Evolutionary conservation across 2,113 vertebrate species (phyloP), one percentile per base, ranked within the genome.

Genomic region (Pithys albifrons): DNA sequence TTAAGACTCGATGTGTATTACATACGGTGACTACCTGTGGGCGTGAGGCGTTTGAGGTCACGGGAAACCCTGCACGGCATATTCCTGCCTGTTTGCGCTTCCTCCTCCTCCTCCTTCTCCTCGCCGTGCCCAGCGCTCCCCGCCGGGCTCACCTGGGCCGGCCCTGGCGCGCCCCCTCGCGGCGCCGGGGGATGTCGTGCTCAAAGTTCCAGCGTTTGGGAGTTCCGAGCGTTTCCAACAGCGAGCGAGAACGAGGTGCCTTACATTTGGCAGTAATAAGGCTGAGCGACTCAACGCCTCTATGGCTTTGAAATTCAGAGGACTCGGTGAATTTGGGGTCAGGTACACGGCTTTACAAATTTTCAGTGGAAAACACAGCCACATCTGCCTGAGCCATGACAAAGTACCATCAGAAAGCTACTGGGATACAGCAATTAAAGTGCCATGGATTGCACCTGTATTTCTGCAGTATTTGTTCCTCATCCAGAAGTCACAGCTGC

Each of bases 141-240:
- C 16, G 24, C 28, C 33, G 15, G 20, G 24, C 64, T 12, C 83
- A 54, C 64, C 79, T 29, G 79, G 12, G 24, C 33, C 59, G 86
- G 88, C 59, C 55, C 72, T 62, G 52, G 1, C 14, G 28, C 87
- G 61, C 95, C 90, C 79, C 70, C 90, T 82, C 46, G 54, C 9
- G 88, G 78, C 87, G 2, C 61, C 10, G 45, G 31, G 24, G 3
- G 2, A 25, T 4, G 3, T 1, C 59, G 52, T 37, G 0, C 0
- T 0, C 2, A 1, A 8, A 23, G 10, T 5, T 57, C 1, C 33
- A 2, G 43, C 48, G 1, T 5, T 2, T 0, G 6, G 22, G 15
- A 49, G 8, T 10, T 1, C 1, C 0, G 19, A 17, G 39, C 11
- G 3, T 3, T 69, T 17, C 28, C 67, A 14, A 39, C 39, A 7